Conservation (phyloP, 2,888 invertebrate species). For the Toxonevra muliebris region DNA sequence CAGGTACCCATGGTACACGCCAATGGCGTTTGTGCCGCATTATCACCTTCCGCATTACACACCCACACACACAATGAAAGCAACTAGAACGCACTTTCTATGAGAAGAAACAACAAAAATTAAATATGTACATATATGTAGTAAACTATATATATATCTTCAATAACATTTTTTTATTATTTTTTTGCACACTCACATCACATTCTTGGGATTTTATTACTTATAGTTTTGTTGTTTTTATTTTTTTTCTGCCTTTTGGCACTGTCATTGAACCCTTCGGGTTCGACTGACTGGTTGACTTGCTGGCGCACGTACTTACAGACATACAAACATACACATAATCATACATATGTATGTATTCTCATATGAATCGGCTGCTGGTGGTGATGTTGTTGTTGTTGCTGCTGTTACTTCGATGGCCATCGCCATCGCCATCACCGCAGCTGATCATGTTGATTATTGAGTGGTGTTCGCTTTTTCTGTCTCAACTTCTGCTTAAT, state of each 20-base stretch:
- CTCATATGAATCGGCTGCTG: background rate
- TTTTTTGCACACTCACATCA: background rate
- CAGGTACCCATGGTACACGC: too few relatives aligned
- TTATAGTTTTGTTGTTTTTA: background rate
- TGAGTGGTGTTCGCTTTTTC: slow-evolving; percentile 1
- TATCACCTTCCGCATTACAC: slow-evolving; percentile 1
- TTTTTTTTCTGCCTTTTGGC: slow-evolving; percentile 20
- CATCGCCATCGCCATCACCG: too few relatives aligned
- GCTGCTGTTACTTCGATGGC: background rate
- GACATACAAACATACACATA: background rate
- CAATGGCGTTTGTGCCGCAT: too few relatives aligned
- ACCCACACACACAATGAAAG: slow-evolving; percentile 24
- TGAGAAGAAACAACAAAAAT: background rate
- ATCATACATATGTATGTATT: background rate
- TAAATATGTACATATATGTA: background rate
- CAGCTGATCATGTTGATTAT: background rate
- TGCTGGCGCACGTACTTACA: too few relatives aligned
- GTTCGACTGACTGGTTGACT: background rate
- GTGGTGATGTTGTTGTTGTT: slow-evolving; percentile 5
- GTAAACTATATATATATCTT: background rate
- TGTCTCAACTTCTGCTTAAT: background rate
- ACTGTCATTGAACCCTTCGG: slow-evolving; percentile 35
- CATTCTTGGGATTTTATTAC: slow-evolving; percentile 13
- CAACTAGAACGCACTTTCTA: slow-evolving; percentile 22
- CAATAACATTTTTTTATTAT: background rate